Conservation (phyloP, 35 echinoderm and acorn worm species). For the Ophiothrix spiculata region DNA sequence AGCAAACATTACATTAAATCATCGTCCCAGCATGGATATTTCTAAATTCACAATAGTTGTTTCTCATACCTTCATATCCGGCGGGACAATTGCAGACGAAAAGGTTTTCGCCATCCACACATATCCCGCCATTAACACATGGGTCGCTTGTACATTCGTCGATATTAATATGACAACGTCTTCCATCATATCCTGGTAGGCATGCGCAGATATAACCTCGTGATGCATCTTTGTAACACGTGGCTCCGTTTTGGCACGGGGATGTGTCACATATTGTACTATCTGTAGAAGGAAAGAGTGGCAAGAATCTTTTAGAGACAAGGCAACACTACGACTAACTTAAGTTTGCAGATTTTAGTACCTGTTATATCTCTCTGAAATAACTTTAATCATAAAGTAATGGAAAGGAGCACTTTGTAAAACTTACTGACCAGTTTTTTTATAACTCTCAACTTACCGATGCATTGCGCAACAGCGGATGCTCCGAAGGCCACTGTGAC, state of each 20-base stretch:
- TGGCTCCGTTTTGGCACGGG: slow-evolving; percentile 14
- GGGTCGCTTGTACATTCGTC: too few species aligned
- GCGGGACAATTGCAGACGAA: slow-evolving; percentile 24
- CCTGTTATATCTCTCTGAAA: neutral
- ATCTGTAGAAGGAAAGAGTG: too few species aligned
- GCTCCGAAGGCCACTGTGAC: neutral
- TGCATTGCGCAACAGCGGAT: neutral
- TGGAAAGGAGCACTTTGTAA: neutral
- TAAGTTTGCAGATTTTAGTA: neutral
- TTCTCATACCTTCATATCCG: too few species aligned
- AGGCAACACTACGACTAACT: too few species aligned
- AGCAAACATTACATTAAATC: too few species aligned
- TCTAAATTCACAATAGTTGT: too few species aligned
- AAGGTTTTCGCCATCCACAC: slow-evolving; percentile 65
- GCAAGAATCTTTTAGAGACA: neutral
- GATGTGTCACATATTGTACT: neutral
- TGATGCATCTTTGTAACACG: neutral
- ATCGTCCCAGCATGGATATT: too few species aligned
- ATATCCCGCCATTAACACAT: slow-evolving; percentile 74
- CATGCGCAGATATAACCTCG: too few species aligned
- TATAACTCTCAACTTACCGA: neutral
- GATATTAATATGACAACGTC: too few species aligned
- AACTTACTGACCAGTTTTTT: neutral
- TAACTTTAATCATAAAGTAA: neutral
- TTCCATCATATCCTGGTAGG: too few species aligned